Evolutionary conservation across 2,113 vertebrate species (phyloP).

Genomic region (Nesoenas mayeri): DNA sequence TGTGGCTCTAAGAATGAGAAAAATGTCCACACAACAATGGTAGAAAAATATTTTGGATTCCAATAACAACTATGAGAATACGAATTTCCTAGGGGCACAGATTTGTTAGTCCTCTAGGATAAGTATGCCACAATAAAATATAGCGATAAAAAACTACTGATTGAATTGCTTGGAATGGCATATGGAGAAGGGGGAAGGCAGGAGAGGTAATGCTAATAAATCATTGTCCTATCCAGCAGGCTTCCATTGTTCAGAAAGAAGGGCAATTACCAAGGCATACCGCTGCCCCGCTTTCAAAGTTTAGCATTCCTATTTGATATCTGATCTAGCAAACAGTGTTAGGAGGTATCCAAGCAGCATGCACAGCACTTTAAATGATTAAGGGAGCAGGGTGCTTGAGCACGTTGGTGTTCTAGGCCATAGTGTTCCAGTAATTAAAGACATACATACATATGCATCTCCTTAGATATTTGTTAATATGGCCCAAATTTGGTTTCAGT

Average conservation of each 20-base stretch:
- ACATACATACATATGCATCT: neutral
- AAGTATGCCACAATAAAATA: neutral
- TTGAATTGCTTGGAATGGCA: neutral
- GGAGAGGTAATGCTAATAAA: slow-evolving; percentile 53
- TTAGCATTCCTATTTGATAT: slow-evolving; percentile 68
- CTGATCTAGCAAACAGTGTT: slow-evolving; percentile 69
- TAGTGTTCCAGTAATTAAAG: slow-evolving; percentile 25
- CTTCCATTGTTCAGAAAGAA: slow-evolving; percentile 69
- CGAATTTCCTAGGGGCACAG: neutral
- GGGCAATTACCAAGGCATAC: slow-evolving; percentile 71
- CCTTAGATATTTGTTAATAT: neutral
- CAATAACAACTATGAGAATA: neutral
- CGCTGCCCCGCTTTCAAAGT: slow-evolving; percentile 57
- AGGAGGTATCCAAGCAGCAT: slow-evolving; percentile 62
- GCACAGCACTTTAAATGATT: slow-evolving; percentile 52
- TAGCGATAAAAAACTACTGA: neutral
- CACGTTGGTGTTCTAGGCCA: slow-evolving; percentile 4
- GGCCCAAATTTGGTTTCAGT: neutral
- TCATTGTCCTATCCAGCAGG: slow-evolving; percentile 55
- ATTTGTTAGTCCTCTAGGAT: neutral
- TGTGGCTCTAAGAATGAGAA: neutral
- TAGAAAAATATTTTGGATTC: slow-evolving; percentile 12
- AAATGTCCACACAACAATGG: slow-evolving; percentile 1
- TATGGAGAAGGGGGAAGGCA: neutral
- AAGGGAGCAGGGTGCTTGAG: slow-evolving; percentile 30